Evolutionary conservation across 2,797 vertebrate genomes (phyloP).

Genomic region (Hephaestus fuliginosus): DNA sequence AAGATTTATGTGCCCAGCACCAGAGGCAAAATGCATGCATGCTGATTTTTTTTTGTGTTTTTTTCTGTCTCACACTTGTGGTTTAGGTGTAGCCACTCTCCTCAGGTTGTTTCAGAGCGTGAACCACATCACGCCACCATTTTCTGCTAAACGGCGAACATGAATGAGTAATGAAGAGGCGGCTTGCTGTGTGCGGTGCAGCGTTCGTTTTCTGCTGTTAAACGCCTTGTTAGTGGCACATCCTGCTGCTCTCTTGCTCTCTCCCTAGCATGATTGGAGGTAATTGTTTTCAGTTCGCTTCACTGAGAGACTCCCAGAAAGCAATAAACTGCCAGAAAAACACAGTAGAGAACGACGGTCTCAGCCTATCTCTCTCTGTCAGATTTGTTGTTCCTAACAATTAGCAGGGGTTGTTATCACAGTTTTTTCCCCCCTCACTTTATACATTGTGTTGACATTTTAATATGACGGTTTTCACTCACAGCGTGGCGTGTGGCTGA

Average conservation of each 20-base stretch:
- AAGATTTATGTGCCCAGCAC: neutral
- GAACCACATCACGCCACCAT: neutral
- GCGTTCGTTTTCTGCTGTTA: slow-evolving; percentile 56
- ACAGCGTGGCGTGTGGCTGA: neutral
- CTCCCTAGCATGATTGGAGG: slow-evolving; percentile 54
- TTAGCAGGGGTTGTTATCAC: slow-evolving; percentile 24
- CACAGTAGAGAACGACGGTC: slow-evolving; percentile 9
- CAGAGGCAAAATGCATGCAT: neutral
- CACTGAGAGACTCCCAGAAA: slow-evolving; percentile 57
- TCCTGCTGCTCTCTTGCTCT: slow-evolving; percentile 45
- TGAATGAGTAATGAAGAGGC: slow-evolving; percentile 63
- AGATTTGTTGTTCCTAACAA: slow-evolving; percentile 45
- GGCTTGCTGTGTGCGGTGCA: slow-evolving; percentile 40
- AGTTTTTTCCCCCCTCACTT: neutral
- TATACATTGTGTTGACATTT: neutral
- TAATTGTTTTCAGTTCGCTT: slow-evolving; percentile 67
- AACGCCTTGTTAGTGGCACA: slow-evolving; percentile 69
- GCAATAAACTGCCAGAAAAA: slow-evolving; percentile 52
- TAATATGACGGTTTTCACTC: neutral
- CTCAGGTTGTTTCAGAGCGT: slow-evolving; percentile 20
- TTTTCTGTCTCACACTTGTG: neutral
- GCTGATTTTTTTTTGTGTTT: slow-evolving; percentile 25
- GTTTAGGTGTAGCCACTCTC: neutral
- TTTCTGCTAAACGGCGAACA: slow-evolving; percentile 27
- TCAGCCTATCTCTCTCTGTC: slow-evolving; percentile 36